Percentiles rank a stretch among this genome's conserved stretches.
Evolutionary conservation across 1,140 invertebrate genomes (phyloP).

Genomic region (Pentalonia nigronervosa): DNA sequence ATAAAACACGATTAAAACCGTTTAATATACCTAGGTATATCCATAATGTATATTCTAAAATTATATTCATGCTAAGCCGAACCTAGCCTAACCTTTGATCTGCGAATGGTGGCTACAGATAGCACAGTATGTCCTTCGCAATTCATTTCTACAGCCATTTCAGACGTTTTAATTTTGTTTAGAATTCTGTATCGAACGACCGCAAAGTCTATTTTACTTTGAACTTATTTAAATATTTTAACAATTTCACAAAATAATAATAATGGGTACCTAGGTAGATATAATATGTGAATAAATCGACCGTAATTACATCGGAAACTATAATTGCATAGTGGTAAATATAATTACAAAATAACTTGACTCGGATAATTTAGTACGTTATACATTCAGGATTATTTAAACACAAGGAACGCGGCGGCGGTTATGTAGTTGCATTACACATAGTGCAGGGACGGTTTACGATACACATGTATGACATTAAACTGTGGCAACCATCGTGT

Average conservation of each 20-base stretch:
- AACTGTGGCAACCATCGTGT: background rate
- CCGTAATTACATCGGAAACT: background rate
- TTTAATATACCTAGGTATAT: background rate
- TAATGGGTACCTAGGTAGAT: no score
- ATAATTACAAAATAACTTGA: background rate
- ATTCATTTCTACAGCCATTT: background rate
- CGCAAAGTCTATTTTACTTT: background rate
- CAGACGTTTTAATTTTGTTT: background rate
- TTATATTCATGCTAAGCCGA: background rate
- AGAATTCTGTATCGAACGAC: background rate
- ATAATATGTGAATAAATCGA: background rate
- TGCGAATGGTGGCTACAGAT: background rate
- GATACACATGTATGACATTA: background rate
- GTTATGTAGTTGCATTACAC: background rate
- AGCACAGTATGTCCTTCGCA: background rate
- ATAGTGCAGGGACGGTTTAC: background rate
- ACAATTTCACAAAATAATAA: background rate
- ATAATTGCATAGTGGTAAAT: background rate
- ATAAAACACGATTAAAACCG: background rate
- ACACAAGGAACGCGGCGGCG: background rate
- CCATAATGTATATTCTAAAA: background rate
- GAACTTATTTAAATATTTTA: background rate
- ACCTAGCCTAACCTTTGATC: background rate
- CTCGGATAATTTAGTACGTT: background rate
- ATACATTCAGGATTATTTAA: background rate